Evolutionary conservation across 2,888 invertebrate species (phyloP), one percentile per base, ranked within the genome.

Genomic region (Gastrophysa polygoni): DNA sequence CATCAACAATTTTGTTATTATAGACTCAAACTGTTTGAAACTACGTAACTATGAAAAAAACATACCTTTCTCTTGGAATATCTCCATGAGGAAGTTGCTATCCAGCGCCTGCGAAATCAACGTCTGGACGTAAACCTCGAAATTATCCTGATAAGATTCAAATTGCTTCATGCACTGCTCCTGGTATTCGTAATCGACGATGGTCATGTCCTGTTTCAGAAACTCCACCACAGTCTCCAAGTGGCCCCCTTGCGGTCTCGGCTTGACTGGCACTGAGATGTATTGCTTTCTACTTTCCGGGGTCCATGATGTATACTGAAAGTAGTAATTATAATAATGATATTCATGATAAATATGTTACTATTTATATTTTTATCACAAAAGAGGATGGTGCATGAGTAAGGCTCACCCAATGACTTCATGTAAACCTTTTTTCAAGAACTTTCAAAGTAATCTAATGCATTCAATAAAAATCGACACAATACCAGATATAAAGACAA

Each of bases 91-190:
- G 78, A 95, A 95, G 82, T 93, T 94, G 3, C 92, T 91, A 82
- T 95, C 95, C 68, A 95, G 82, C 5, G 93, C 93, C 80, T 95
- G 95, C 1, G 95, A 95, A 76, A 95, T 93, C 75, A 95, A 85
- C 2, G 94, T 94, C 80, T 95, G 95, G 78, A 95, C 91, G 76
- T 93, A 95, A 44, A 95, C 93, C 84, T 94, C 94, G 78, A 95
- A 95, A 78, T 92, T 91, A 76, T 93, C 93, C 75, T 92, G 91
- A 82, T 91, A 92, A 73, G 88, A 87, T 72, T 90, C 87, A 57
- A 89, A 89, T 68, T 91, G 90, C 72, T 90, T 86, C 88, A 92
- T 90, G 59, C 88, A 86, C 75, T 89, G 89, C 68, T 91, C 90
- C 61, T 91, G 88, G 75, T 88, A 89, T 77, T 89, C 89, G 5